phyloP scores from a whole-genome alignment of 2,113 vertebrate genomes.

The Ciconia boyciana region DNA sequence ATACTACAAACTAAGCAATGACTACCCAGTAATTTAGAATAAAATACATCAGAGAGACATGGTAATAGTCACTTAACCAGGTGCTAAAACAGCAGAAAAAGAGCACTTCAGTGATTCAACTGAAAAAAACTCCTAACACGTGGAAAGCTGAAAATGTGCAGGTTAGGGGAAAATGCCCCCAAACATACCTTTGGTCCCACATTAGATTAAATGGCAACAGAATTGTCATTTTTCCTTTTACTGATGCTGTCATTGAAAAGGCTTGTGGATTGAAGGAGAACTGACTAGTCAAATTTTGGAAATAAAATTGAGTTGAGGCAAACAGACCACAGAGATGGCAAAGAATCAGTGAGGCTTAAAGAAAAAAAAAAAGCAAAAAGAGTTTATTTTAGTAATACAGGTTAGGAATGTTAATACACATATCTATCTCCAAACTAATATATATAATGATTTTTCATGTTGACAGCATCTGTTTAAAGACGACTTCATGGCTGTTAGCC shows the following conservation, averaged over 20 bases:
- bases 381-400: not conserved
- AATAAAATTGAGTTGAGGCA: not conserved
- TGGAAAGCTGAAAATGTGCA: not conserved
- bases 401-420: not conserved
- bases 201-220: not conserved
- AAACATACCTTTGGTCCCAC: not conserved
- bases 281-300: not conserved
- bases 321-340: not conserved
- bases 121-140: rapidly evolving
- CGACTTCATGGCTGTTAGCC: not conserved
- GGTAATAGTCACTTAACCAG: not conserved
- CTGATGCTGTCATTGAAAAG: not conserved
- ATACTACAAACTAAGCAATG: not conserved
- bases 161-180: not conserved
- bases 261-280: not conserved
- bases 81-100: not conserved
- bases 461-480: not conserved
- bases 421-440: not conserved
- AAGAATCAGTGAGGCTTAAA: not conserved
- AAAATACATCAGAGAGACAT: not conserved
- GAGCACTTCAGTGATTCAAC: not conserved
- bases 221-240: not conserved
- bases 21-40: not conserved
- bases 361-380: not conserved
- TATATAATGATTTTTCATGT: not conserved